Percentiles rank a stretch among this genome's conserved stretches.
Conservation (phyloP, 1,140 invertebrate species). For the Drosophila mojavensis region DNA sequence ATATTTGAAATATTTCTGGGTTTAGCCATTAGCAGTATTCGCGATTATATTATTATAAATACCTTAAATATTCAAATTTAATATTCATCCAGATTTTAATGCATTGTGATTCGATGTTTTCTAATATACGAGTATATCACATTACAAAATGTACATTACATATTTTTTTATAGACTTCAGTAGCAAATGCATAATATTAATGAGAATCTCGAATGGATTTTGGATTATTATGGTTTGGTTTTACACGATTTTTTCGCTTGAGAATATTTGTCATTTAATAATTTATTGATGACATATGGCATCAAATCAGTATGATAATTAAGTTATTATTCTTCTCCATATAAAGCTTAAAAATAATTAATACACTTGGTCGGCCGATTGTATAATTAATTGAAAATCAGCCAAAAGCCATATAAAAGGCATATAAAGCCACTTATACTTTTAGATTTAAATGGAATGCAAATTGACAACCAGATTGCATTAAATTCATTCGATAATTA, state of each 20-base stretch:
- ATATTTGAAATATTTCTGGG: too few relatives aligned
- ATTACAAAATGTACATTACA: neutral
- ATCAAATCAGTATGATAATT: neutral
- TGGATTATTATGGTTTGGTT: neutral
- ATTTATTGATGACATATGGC: too few relatives aligned
- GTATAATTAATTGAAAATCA: neutral
- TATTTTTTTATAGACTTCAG: slow-evolving; percentile 9
- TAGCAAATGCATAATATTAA: slow-evolving; percentile 13
- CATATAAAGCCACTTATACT: neutral
- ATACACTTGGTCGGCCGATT: neutral
- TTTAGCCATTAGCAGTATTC: too few relatives aligned
- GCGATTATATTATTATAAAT: too few relatives aligned
- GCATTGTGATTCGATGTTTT: too few relatives aligned
- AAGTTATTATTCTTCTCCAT: slow-evolving; percentile 3
- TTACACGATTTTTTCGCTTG: neutral
- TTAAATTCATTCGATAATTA: slow-evolving; percentile 3
- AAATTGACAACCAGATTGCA: slow-evolving; percentile 12
- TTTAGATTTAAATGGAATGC: neutral
- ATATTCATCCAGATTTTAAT: too few relatives aligned
- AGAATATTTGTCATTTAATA: too few relatives aligned
- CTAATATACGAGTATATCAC: too few relatives aligned
- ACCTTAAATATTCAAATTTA: too few relatives aligned
- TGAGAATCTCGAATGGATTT: neutral
- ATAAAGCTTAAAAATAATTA: slow-evolving; percentile 3
- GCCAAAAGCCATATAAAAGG: neutral